Evolutionary conservation across 1,140 invertebrate species (phyloP).

Genomic region (Parasteatoda tepidariorum): DNA sequence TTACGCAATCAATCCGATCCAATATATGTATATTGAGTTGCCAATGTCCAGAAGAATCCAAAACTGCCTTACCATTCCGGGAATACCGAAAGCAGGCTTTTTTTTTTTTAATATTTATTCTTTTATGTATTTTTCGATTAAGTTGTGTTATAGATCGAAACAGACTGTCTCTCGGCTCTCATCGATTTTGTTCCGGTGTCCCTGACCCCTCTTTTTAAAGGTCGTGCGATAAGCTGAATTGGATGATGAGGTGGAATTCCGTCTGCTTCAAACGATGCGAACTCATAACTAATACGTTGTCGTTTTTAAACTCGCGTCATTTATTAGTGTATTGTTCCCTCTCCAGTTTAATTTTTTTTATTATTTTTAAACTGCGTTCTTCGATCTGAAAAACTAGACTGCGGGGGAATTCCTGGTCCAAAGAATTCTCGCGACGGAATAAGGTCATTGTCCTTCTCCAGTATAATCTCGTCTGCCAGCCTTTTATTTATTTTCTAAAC

Average conservation of each 20-base stretch:
- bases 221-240: conserved; percentile 4
- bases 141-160: neutral
- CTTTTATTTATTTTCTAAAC: no score
- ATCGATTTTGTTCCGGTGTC: conserved; percentile 47
- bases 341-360: no score
- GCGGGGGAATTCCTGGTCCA: no score
- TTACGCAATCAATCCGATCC: conserved; percentile 32
- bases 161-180: conserved; percentile 43
- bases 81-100: neutral
- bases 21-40: neutral
- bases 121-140: no score
- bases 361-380: no score
- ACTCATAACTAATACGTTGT: neutral
- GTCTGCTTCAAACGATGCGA: neutral
- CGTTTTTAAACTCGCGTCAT: neutral
- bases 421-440: no score
- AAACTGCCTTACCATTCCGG: neutral
- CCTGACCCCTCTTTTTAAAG: conserved; percentile 53
- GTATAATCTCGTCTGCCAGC: no score
- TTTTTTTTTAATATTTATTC: no score
- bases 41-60: neutral
- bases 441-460: no score
- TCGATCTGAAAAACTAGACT: no score
- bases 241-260: no score
- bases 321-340: no score